Base-by-base conservation (phyloP, 2,113 vertebrate genomes). In the Caloenas nicobarica region DNA sequence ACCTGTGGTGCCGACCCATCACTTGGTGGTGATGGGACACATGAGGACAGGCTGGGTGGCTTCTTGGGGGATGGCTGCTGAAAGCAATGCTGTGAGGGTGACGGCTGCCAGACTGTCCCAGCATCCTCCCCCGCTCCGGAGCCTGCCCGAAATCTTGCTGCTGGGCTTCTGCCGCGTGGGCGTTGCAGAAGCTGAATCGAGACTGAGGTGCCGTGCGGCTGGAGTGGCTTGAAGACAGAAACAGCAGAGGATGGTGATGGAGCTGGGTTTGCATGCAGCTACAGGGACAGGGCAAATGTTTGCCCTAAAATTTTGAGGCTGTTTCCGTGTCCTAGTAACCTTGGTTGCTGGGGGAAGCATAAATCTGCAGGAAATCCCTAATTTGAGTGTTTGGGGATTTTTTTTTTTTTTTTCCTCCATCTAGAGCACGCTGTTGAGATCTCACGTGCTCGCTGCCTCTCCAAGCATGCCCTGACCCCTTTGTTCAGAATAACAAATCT, bases 21-120 rank as follows among this genome's bases (percentile, higher is more conserved):
- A 0, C n/a, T 76, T 56, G 40, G 21, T 58, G 50, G 16, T 60
- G 64, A 57, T 46, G 44, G 44, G 18, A 46, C 44, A 46, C 8
- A 26, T 58, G 56, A 62, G 19, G 44, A 26, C 10, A 29, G 62
- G n/a, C 69, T 78, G 50, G 25, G 25, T 3, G 53, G 23, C 14
- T 69, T 79, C 26, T 36, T 24, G 42, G 11, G 29, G 50, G 36
- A 7, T 11, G n/a, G 60, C 31, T 89, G 61, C 77, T 2, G 5
- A 81, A 84, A 71, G 11, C 25, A 4, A 33, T 2, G 33, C 72
- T 15, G 58, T 40, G 58, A 7, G 1, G 1, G 68, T 56, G 60
- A 58, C 4, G 31, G 62, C 57, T 94, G 85, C 78, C 81, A 96
- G 92, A 81, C 95, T 87, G 92, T 85, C 85, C 92, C 70, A 73